Base-by-base conservation (phyloP, 1,140 invertebrate genomes). In the Choristoneura fumiferana region DNA sequence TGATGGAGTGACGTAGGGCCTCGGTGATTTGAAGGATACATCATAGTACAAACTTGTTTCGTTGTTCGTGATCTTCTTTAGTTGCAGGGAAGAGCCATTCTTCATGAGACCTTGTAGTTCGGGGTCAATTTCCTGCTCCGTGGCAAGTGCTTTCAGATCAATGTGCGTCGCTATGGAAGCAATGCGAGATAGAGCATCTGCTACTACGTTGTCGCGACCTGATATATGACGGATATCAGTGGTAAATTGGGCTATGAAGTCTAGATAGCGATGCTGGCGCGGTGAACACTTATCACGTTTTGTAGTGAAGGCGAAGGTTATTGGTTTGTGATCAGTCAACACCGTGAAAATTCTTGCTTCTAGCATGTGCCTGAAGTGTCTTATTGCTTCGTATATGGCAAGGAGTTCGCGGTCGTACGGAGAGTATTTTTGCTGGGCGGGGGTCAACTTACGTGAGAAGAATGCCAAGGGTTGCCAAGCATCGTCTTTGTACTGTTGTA, bases 301-400 rank as follows among this genome's bases (percentile, higher is more conserved):
- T 1, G n/a, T n/a, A 8, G 17, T 13, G 22, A 57, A 57, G 3
- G 69, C 71, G 55, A 58, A 70, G 5, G 58, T 79, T 0, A 88
- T 61, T 0, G 83, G 84, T 53, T 79, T 82, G 39, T 89, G 87
- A 53, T 89, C 83, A 0, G 80, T 88, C 17, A 54, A 76, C 1
- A 84, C 65, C 3, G 49, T 54, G 39, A 77, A 79, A 0, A 15
- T 15, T 18, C 67, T 37, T 29, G 22, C 22, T 29, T 29, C 22
- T 2, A 29, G 22, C 22, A 29, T 29, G 22, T 29, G 22, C 6
- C 6, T 4, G 15, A 45, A 45, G 14, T 45, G 14, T 17, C 14
- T n/a, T 14, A 45, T 45, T 4, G 40, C 4, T 13, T 45, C 14
- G 15, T 45, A 45, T 1, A 45, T 45, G 8, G 40, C 40, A 29